phyloP scores from a whole-genome alignment of 2,888 invertebrate species.

The Lumbricus terrestris region DNA sequence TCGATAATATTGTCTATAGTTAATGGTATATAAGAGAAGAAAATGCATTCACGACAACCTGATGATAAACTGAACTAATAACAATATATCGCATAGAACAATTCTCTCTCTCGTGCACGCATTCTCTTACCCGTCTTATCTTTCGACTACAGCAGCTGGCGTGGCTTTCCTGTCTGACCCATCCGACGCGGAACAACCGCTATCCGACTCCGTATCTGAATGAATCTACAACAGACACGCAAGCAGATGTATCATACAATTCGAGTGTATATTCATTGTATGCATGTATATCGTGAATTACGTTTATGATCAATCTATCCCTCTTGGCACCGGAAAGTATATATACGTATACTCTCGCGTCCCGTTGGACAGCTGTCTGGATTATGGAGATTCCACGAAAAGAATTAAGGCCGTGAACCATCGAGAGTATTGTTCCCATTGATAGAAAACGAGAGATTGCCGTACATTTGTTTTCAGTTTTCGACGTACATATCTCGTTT shows the following conservation, averaged over 20 bases:
- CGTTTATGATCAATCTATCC: background rate
- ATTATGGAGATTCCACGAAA: background rate
- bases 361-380: background rate
- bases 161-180: background rate
- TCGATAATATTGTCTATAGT: background rate
- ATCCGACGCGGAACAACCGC: background rate
- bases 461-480: too few relatives aligned
- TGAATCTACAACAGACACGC: background rate
- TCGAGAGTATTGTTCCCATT: background rate
- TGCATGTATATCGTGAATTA: too few relatives aligned
- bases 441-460: background rate
- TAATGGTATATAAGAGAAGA: too few relatives aligned
- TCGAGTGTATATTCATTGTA: background rate
- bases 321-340: background rate
- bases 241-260: background rate
- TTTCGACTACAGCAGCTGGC: background rate
- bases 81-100: background rate
- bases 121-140: background rate
- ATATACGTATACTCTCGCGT: background rate
- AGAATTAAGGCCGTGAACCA: background rate
- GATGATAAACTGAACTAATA: background rate
- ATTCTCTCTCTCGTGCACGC: too few relatives aligned
- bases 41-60: background rate
- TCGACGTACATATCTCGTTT: too few relatives aligned
- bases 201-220: conserved; percentile 7